Evolutionary conservation across 1,140 invertebrate genomes (phyloP), one percentile per base, ranked within the genome.

Genomic region (Phenacoccus solenopsis): DNA sequence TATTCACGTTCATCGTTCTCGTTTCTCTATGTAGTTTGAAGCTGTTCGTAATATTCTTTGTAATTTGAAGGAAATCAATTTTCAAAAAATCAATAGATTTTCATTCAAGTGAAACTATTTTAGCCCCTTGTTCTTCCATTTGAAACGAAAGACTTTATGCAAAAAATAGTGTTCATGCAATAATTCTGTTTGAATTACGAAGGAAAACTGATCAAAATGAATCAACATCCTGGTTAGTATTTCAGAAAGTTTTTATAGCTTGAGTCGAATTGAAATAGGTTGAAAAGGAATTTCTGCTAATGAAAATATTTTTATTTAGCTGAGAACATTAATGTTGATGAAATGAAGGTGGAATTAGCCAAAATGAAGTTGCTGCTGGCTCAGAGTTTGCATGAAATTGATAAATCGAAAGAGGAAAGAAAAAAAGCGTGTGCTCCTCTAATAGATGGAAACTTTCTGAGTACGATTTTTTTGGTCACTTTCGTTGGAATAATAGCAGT

Each of bases 341-440:
- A 90, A 72, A 76, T 92, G 22, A 84, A 88, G 59, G 85, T 87
- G 72, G 83, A 88, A 64, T 76, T 92, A 10, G 84, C 87, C 2
- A 84, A 87, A 21, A 91, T 91, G 88, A 92, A 90, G 75, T 81
- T 82, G 67, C 77, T 91, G 75, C 89, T 92, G 86, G 87, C 87
- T 64, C 88, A 90, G 72, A 90, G 72, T 78, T 87, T 25, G 81
- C 84, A 78, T 77, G 83, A 72, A 74, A 25, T 59, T 10, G 59
- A 32, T 10, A 70, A 25, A 61, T 22, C 59, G 20, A 64, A 64
- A 64, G 59, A 64, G 22, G 59, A 64, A 64, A 3, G 59, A 20
- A 24, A 27, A 27, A 35, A 56, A 24, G 28, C 69, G 28, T 22
- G 25, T 79, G 20, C 78, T 80, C 0, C 75, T 76, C n/a, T 79